Percentiles rank a stretch among this genome's conserved stretches.
These are phyloP conservation scores for Eristalinus aeneus DNA, from an alignment of 2,888 invertebrate genomes.

Conservation along the genomic window DNA sequence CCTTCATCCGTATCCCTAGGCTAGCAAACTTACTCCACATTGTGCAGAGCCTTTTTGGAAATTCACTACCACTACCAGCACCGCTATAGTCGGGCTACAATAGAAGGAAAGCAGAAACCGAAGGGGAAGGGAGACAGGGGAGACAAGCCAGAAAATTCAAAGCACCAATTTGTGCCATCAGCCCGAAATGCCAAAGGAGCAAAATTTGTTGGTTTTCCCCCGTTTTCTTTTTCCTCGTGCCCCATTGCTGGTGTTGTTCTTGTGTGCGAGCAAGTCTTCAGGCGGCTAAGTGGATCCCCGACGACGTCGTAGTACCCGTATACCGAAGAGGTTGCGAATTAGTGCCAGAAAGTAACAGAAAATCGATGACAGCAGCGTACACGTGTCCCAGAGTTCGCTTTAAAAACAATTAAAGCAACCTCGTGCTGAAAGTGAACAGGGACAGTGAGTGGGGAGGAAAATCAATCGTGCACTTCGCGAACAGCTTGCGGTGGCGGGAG, in stretches of 20 bases:
- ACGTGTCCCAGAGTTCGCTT: slow-evolving; percentile 42
- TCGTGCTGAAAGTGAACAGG: slow-evolving; percentile 7
- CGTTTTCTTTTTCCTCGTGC: neutral
- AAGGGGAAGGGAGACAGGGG: neutral
- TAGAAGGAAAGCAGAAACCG: neutral
- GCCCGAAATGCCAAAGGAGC: slow-evolving; percentile 61
- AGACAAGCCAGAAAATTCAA: slow-evolving; percentile 51
- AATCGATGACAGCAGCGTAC: slow-evolving; percentile 49
- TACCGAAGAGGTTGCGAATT: slow-evolving; percentile 45
- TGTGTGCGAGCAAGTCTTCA: slow-evolving; percentile 8
- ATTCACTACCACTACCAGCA: slow-evolving; percentile 5
- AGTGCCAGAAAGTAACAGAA: slow-evolving; percentile 47
- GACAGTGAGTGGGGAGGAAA: slow-evolving; percentile 6
- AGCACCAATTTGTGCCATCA: slow-evolving; percentile 64
- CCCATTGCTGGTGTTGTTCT: neutral
- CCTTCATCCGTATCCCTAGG: slow-evolving; percentile 50
- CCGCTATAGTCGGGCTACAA: slow-evolving; percentile 12
- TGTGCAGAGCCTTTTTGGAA: slow-evolving; percentile 26
- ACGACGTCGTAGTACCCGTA: slow-evolving; percentile 15
- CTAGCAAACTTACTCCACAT: slow-evolving; percentile 54
- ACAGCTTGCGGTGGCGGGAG: slow-evolving; percentile 38
- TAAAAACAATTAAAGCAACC: slow-evolving; percentile 58
- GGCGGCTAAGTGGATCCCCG: slow-evolving; percentile 48
- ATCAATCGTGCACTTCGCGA: slow-evolving; percentile 56
- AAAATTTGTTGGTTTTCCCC: slow-evolving; percentile 6